A percentile compares a stretch with the other conserved stretches of the same genome.
Evolutionary conservation across 2,113 vertebrate species (phyloP).

Genomic region (Rhynchomys soricoides): DNA sequence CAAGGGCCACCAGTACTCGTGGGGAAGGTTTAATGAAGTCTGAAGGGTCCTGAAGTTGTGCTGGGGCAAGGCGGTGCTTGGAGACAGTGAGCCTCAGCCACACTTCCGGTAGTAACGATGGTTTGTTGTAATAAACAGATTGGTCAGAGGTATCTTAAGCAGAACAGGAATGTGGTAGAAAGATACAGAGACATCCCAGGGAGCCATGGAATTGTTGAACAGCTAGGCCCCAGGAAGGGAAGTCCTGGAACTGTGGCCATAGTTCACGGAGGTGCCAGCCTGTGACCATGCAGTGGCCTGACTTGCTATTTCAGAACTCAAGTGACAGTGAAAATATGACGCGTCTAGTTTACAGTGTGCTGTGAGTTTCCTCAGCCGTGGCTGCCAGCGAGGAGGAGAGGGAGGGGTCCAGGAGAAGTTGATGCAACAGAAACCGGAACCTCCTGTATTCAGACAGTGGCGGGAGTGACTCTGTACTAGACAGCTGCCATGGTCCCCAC

Average conservation of each 20-base stretch:
- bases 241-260: not conserved
- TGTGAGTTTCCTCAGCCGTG: not conserved
- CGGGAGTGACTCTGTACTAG: not conserved
- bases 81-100: not conserved
- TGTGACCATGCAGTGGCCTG: not conserved
- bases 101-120: not conserved
- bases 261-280: not conserved
- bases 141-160: not conserved
- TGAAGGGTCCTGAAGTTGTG: not conserved
- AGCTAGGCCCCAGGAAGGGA: not conserved
- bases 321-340: not conserved
- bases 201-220: not conserved
- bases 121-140: not conserved
- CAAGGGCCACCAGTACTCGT: not conserved
- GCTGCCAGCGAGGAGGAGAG: not conserved
- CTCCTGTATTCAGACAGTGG: not conserved
- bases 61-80: not conserved
- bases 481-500: not conserved
- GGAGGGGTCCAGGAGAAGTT: not conserved
- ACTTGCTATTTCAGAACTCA: not conserved
- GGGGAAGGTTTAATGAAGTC: not conserved
- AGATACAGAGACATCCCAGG: not conserved
- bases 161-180: not conserved
- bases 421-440: constrained; percentile 13
- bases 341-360: not conserved